Percentiles rank a stretch among this genome's conserved stretches.
Evolutionary conservation across 2,888 invertebrate species (phyloP).

Genomic region (Acleris literana): DNA sequence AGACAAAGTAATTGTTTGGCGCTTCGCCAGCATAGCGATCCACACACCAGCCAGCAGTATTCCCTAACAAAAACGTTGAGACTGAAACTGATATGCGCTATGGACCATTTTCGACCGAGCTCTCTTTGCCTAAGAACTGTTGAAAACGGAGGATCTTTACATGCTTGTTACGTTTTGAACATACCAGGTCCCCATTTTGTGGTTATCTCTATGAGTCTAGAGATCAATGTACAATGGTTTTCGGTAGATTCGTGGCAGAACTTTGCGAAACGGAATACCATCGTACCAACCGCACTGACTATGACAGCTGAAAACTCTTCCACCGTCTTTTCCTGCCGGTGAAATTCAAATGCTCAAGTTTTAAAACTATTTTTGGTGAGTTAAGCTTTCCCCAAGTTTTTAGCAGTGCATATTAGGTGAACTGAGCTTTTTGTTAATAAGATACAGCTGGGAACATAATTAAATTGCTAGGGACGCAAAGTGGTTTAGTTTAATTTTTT

Average conservation of each 20-base stretch:
- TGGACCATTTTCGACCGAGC: too few relatives aligned
- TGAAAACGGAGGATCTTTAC: too few relatives aligned
- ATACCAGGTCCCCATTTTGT: too few relatives aligned
- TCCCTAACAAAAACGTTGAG: too few relatives aligned
- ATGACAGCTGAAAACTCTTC: slow-evolving; percentile 54
- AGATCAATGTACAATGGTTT: too few relatives aligned
- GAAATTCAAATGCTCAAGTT: slow-evolving; percentile 41
- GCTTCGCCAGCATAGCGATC: slow-evolving; percentile 54
- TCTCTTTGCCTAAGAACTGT: too few relatives aligned
- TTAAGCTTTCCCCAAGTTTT: slow-evolving; percentile 13
- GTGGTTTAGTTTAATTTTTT: too few relatives aligned
- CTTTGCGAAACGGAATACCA: background rate
- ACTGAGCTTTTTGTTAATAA: background rate
- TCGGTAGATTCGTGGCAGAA: too few relatives aligned
- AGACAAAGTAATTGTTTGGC: slow-evolving; percentile 80
- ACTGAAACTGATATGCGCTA: too few relatives aligned
- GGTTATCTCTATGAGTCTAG: too few relatives aligned
- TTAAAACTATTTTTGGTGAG: slow-evolving; percentile 28
- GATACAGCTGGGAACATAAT: background rate
- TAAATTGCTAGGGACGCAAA: too few relatives aligned
- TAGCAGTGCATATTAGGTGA: slow-evolving; percentile 1
- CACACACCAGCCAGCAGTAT: background rate
- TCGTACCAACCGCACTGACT: slow-evolving; percentile 47
- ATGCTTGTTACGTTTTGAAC: too few relatives aligned
- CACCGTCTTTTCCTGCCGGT: slow-evolving; percentile 45